Evolutionary conservation across 1,140 invertebrate species (phyloP).

Genomic region (Reticulitermes speratus): DNA sequence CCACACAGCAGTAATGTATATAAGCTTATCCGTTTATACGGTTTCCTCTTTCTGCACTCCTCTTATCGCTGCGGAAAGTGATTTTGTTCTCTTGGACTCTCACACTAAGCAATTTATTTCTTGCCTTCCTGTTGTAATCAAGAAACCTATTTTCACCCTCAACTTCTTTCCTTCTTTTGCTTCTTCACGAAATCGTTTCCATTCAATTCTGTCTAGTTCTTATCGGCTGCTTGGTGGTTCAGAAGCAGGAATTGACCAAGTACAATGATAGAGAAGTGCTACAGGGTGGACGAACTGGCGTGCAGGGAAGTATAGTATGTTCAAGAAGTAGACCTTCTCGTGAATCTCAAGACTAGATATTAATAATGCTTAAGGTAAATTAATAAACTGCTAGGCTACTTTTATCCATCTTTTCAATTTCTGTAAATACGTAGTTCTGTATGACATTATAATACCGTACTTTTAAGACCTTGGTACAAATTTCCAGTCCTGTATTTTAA

Average conservation of each 20-base stretch:
- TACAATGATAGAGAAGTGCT: background rate
- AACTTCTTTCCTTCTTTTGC: background rate
- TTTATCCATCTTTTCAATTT: too few relatives aligned
- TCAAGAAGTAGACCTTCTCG: background rate
- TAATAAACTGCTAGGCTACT: too few relatives aligned
- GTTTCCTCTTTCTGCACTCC: background rate
- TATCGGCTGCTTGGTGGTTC: slow-evolving; percentile 8
- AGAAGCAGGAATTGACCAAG: background rate
- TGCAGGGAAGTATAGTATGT: background rate
- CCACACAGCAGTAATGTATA: background rate
- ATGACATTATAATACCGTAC: too few relatives aligned
- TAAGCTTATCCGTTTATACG: background rate
- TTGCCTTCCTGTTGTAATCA: slow-evolving; percentile 18
- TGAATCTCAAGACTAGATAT: too few relatives aligned
- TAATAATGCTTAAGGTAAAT: too few relatives aligned
- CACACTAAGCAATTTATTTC: slow-evolving; percentile 16
- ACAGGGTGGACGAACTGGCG: background rate
- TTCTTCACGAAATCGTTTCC: background rate
- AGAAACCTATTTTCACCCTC: slow-evolving; percentile 3
- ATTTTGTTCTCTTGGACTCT: slow-evolving; percentile 15
- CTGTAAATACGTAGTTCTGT: too few relatives aligned
- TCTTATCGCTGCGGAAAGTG: slow-evolving; percentile 17
- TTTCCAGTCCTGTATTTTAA: too few relatives aligned
- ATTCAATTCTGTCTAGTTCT: slow-evolving; percentile 1
- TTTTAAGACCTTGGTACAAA: too few relatives aligned